Evolutionary conservation across 2,797 vertebrate species (phyloP), one percentile per base, ranked within the genome.

Genomic region (Rhodeus uyekii): DNA sequence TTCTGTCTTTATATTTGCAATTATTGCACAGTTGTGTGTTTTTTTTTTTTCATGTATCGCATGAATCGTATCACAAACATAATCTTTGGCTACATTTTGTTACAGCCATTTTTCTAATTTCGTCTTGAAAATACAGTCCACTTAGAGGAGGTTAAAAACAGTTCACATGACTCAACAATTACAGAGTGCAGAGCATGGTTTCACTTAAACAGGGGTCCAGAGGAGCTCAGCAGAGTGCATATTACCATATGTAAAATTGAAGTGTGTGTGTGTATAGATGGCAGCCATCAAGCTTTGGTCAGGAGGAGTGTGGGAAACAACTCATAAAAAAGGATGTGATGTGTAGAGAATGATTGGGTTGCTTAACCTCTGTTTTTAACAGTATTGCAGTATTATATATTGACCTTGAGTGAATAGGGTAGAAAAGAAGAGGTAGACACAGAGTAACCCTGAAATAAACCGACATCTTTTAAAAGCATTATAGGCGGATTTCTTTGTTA

Each of bases 141-240:
- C 50, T 79, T 29, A 32, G 38, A n/a, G 24, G 27, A 69, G 50
- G 48, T 79, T 69, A 44, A 44, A 69, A 79, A 22, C 65, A 60
- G 65, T 69, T 79, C 61, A 46, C 38, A 58, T 79, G 65, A 80
- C 48, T 79, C 78, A 68, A 32, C 60, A 71, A 22, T 78, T 50
- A 82, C 65, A 46, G 10, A 69, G 50, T 18, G 27, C 27, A 60
- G 36, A 63, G 19, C 63, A 53, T 76, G 39, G 29, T 61, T 58
- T 76, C n/a, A 32, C 58, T 60, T 46, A 55, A 75, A 76, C 42
- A 82, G 29, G 46, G 48, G 24, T 50, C 42, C 39, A 53, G 24
- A 53, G 32, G 36, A 78, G 63, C 46, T 18, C 42, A 48, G 6
- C 9, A 10, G 44, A 78, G 44, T 78, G n/a, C 61, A 50, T 22